Base-by-base conservation (phyloP, 37 sponge, comb jelly and placozoan genomes). In the Ephydatia muelleri region DNA sequence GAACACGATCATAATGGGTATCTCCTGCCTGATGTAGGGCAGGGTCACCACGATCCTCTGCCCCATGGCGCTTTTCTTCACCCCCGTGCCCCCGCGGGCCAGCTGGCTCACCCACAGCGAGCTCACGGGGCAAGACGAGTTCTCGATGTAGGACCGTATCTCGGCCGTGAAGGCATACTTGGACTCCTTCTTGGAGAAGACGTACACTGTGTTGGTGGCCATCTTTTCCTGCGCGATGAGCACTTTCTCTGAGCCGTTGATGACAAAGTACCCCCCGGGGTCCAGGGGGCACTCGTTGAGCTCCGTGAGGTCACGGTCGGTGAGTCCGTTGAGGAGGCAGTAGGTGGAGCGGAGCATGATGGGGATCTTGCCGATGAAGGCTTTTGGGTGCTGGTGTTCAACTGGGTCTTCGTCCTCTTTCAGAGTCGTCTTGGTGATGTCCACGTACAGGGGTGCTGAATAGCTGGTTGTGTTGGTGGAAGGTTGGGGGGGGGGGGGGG, bases 151-250 rank as follows among this genome's bases (percentile, higher is more conserved):
- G 27, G 99, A 99, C 49, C 99, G 89, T 25, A 99, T 97, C 83
- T 99, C 99, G 32, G 99, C 99, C 16, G 92, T 91, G 80, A 94
- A 94, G 38, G 98, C 96, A 43, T 99, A 99, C 83, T 99, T 99
- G 16, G 96, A 95, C 65, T 99, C 99, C 40, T 99, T 99, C 96
- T 99, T 99, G 80, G 85, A 68, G 86, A 99, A 99, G 12, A 99
- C 94, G 64, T 97, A 97, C 40, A 99, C 98, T 6, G 99, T 92
- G 82, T 99, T 99, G 25, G 99, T 97, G 31, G 98, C 98, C 99
- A 99, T 99, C 73, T 99, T 99, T 84, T 99, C 99, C 73, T 99
- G 99, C 25, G 99, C 99, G 48, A 99, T 99, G 38, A 99, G 91
- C 19, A 99, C 93, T 75, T 99, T 99, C 87, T 99, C 99, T 14